Base-by-base conservation (phyloP, 2,797 vertebrate genomes). In the Poeciliopsis turneri region DNA sequence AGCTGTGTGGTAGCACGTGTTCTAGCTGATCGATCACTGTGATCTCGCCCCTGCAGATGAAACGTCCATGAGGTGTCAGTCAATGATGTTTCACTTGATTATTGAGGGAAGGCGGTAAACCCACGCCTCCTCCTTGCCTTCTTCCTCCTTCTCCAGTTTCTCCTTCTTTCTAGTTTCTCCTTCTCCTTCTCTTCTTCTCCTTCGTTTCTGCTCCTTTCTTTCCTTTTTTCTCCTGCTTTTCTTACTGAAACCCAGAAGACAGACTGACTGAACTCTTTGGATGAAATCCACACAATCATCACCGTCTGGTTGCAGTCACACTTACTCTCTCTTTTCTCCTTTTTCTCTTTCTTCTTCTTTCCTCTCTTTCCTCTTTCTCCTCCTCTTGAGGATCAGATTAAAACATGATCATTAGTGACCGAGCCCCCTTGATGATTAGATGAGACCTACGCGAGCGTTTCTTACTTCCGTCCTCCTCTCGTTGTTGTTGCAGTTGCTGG, bases 401-500 rank as follows among this genome's bases (percentile, higher is more conserved):
- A 64, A 20, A 39, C 23, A 39, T 39, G 5, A 23, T 8, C 30
- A 64, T 18, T 2, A 9, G 33, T 70, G 41, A 70, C n/a, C 1
- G n/a, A 25, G 16, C 13, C 16, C 20, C 23, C 8, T 41, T 12
- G 9, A 25, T 68, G 36, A 43, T 2, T 25, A n/a, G 23, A 4
- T n/a, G n/a, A n/a, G n/a, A 66, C 39, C 28, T 30, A 23, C 2
- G 4, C 33, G 28, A 33, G 7, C 6, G 1, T 36, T 11, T 84
- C 72, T 77, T 94, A 96, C 96, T 97, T n/a, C n/a, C 94, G 0
- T 93, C 95, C 96, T 98, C 95, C 0, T 94, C 95, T 97, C 96
- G 57, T 97, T 98, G 92, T 98, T 98, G 93, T 97, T 99, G 90
- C 96, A 98, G 95, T 97, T 97, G 91, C 98, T 99, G 83, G 93